Conservation (phyloP, 2,797 vertebrate species). For the Dallia pectoralis region DNA sequence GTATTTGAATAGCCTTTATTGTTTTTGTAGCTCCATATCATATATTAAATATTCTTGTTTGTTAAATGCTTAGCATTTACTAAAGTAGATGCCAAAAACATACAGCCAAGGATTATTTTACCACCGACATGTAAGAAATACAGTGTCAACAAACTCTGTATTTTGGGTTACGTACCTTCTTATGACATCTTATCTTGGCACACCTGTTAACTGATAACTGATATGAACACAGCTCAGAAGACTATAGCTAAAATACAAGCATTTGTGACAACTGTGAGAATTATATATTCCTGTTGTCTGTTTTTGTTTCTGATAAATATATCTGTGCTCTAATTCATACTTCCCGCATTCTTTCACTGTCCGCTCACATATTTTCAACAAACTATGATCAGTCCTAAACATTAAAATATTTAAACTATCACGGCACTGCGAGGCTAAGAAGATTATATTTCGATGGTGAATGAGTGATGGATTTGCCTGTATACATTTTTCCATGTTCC, state of each 20-base stretch:
- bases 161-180: not conserved
- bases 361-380: not conserved
- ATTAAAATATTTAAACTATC: not conserved
- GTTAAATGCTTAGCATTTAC: no score
- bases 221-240: not conserved
- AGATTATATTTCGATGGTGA: not conserved
- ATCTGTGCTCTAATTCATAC: not conserved
- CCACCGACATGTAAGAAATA: no score
- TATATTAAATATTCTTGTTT: no score
- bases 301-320: not conserved
- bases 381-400: not conserved
- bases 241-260: not conserved
- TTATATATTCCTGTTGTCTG: not conserved
- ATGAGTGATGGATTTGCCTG: not conserved
- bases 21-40: no score
- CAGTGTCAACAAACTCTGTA: not conserved
- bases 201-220: not conserved
- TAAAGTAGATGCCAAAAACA: no score
- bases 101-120: no score
- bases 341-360: not conserved
- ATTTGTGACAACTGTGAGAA: not conserved
- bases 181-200: not conserved
- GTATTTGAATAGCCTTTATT: no score
- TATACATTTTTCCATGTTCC: constrained; percentile 4
- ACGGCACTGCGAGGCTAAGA: not conserved